A percentile compares a stretch with the other conserved stretches of the same genome.
Evolutionary conservation across 2,888 invertebrate species (phyloP).

Genomic region (Drosophila picticornis): DNA sequence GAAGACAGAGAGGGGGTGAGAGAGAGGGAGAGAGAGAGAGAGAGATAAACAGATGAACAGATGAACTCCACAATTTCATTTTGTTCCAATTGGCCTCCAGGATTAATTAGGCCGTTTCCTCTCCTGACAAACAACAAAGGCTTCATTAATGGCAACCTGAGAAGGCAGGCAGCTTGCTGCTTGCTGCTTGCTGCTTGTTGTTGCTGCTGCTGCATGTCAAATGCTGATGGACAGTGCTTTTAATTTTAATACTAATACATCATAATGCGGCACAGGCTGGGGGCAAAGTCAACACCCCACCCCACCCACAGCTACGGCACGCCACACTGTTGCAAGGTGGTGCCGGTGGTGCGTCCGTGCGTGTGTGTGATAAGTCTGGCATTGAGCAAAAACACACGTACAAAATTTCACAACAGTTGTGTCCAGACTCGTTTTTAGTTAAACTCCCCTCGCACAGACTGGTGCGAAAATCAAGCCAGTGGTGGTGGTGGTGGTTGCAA

Average conservation of each 20-base stretch:
- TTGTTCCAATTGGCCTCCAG: conserved; percentile 25
- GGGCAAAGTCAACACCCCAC: conserved; percentile 56
- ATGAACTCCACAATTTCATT: not conserved
- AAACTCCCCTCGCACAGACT: conserved; percentile 23
- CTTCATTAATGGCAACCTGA: conserved; percentile 70
- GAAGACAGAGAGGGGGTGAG: not conserved
- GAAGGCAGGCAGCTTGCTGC: conserved; percentile 4
- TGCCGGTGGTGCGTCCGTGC: conserved; percentile 53
- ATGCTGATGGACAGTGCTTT: conserved; percentile 71
- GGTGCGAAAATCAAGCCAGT: conserved; percentile 70
- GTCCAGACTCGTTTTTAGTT: conserved; percentile 18
- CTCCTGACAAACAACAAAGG: conserved; percentile 51
- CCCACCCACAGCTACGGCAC: conserved; percentile 21
- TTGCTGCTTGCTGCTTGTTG: conserved; percentile 21
- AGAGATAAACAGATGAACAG: conserved; percentile 1
- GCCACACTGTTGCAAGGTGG: conserved; percentile 43
- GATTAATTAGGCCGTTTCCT: conserved; percentile 58
- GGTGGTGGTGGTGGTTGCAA: conserved; percentile 49
- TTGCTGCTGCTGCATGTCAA: conserved; percentile 48
- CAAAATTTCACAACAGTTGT: conserved; percentile 71
- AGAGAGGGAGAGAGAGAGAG: not conserved
- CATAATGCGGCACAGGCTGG: conserved; percentile 72
- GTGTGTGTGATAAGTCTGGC: conserved; percentile 76
- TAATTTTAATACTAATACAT: conserved; percentile 84
- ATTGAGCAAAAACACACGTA: conserved; percentile 70